A percentile compares a stretch with the other conserved stretches of the same genome.
Conservation (phyloP, 1,140 invertebrate genomes). For the Platorchestia sp. region DNA sequence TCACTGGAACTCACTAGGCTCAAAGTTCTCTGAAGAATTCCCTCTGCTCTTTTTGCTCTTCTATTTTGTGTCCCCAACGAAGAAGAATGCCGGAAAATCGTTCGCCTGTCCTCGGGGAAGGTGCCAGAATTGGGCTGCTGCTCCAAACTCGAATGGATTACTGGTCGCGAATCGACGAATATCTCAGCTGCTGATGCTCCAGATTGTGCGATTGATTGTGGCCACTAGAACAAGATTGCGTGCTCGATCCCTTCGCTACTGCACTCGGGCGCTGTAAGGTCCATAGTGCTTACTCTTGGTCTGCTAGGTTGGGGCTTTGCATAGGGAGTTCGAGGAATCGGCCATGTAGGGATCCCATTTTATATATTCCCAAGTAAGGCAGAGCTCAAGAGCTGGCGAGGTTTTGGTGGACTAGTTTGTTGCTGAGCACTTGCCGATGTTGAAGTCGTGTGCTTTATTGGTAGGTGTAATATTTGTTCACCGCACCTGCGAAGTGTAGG, state of each 20-base stretch:
- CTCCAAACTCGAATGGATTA: conserved; percentile 40
- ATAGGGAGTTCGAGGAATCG: background rate
- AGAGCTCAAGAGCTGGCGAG: background rate
- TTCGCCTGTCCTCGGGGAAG: conserved; percentile 11
- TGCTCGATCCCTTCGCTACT: background rate
- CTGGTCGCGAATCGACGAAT: conserved; percentile 51
- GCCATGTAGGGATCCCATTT: background rate
- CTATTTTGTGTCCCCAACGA: background rate
- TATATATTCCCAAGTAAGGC: background rate
- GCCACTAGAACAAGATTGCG: conserved; percentile 7
- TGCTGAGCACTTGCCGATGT: background rate
- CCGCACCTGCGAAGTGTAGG: too few species aligned
- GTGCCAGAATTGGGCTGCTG: conserved; percentile 52
- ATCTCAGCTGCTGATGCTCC: conserved; percentile 43
- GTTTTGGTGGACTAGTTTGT: background rate
- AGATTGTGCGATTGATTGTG: conserved; percentile 38
- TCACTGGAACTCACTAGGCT: background rate
- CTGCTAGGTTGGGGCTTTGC: background rate
- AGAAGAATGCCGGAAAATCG: conserved; percentile 42
- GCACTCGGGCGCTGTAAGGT: background rate
- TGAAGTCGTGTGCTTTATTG: background rate
- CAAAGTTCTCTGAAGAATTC: background rate
- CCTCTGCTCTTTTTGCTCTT: background rate
- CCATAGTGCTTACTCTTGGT: background rate
- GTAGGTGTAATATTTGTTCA: too few species aligned